phyloP scores from a whole-genome alignment of 2,113 vertebrate genomes.

The Peromyscus leucopus region DNA sequence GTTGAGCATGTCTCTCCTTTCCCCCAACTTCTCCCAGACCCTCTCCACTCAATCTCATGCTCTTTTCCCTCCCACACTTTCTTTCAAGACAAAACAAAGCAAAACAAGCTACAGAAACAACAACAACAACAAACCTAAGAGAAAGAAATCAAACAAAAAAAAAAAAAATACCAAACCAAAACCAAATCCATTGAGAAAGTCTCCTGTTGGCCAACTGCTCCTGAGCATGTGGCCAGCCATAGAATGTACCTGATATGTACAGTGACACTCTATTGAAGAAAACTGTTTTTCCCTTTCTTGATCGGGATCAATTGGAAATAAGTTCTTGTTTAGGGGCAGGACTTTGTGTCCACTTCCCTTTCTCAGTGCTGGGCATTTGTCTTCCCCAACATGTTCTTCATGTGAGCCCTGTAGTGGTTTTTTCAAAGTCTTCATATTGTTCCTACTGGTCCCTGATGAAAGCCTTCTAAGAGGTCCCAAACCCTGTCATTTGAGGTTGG shows the following conservation, averaged over 20 bases:
- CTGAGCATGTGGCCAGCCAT: rapidly evolving
- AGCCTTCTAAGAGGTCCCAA: not conserved
- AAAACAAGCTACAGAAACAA: too few relatives aligned
- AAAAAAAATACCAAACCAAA: not conserved
- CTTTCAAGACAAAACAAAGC: not conserved
- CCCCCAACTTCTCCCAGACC: not conserved
- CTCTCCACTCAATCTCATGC: not conserved
- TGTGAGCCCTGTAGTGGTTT: not conserved
- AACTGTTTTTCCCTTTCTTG: not conserved
- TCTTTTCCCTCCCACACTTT: not conserved
- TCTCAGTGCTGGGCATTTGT: not conserved
- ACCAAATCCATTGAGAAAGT: not conserved
- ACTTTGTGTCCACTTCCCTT: not conserved
- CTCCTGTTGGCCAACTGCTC: not conserved
- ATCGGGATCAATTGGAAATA: not conserved
- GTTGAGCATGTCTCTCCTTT: not conserved
- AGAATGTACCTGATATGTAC: not conserved
- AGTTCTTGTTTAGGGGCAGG: not conserved
- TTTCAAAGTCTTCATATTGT: too few relatives aligned
- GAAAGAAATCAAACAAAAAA: not conserved
- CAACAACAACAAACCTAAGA: not conserved
- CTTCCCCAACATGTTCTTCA: not conserved
- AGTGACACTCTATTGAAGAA: too few relatives aligned
- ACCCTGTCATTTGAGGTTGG: not conserved
- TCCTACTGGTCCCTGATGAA: not conserved